A percentile compares a stretch with the other conserved stretches of the same genome.
Evolutionary conservation across 1,140 invertebrate genomes (phyloP).

Genomic region (Metaphire vulgaris): DNA sequence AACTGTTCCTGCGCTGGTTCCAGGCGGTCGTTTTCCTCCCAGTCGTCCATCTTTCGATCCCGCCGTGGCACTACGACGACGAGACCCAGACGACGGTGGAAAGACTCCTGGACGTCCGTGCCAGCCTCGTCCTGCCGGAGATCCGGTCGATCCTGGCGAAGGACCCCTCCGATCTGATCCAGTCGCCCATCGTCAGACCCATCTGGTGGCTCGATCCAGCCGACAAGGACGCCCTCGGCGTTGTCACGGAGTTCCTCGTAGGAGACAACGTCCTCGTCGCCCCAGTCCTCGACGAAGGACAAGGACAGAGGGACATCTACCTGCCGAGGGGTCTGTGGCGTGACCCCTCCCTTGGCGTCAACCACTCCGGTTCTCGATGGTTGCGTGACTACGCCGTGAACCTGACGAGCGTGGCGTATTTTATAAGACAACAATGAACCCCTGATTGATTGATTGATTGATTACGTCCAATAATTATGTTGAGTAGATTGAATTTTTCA

Average conservation of each 20-base stretch:
- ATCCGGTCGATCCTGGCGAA: conserved; percentile 57
- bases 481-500: no score
- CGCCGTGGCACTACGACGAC: conserved; percentile 76
- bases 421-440: conserved; percentile 13
- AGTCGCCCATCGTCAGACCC: conserved; percentile 46
- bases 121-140: conserved; percentile 57
- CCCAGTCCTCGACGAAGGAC: conserved; percentile 66
- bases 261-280: conserved; percentile 75
- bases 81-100: conserved; percentile 62
- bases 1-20: conserved; percentile 82
- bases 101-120: conserved; percentile 63
- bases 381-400: background rate
- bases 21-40: conserved; percentile 80
- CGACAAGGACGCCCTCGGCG: conserved; percentile 11
- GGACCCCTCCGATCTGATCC: conserved; percentile 31
- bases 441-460: no score
- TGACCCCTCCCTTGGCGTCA: conserved; percentile 1
- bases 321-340: conserved; percentile 24
- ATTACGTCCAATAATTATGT: no score
- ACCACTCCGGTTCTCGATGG: conserved; percentile 2
- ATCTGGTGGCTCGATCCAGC: conserved; percentile 16
- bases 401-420: conserved; percentile 7
- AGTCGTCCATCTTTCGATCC: conserved; percentile 75
- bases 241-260: conserved; percentile 69
- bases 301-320: conserved; percentile 38